Evolutionary conservation across 2,888 invertebrate species (phyloP), one percentile per base, ranked within the genome.

Genomic region (Torymus aiolomorphi): DNA sequence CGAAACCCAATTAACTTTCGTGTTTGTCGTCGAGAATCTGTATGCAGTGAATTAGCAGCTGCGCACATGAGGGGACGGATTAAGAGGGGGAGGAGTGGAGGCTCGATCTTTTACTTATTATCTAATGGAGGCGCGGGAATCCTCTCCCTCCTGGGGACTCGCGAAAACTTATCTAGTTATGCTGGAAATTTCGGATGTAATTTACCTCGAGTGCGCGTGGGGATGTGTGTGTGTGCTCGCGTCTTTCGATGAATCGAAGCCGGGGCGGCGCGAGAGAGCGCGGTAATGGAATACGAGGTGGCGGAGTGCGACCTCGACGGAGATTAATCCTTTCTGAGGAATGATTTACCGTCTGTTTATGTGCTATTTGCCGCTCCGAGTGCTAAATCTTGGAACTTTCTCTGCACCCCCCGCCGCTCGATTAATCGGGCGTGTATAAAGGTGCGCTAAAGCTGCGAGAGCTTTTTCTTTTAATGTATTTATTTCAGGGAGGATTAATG

Each of bases 1-100:
- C 59, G 71, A 77, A 71, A 71, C 65, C 11, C 70, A 65, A 77
- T 77, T 70, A 71, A 71, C 65, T 70, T 70, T 56, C 70, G 24
- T 56, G 69, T 70, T 63, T 70, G 59, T 52, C 51, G 51, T 24
- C 31, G 42, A 42, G 42, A 42, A 42, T 42, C 42, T 14, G 14
- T 52, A 42, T 18, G 56, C 57, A n/a, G 51, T 59, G 24, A 66
- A 75, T 66, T 75, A 52, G 51, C 49, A 42, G 42, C 42, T 20
- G 20, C 10, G 18, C 18, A 13, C 10, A 20, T 20, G 8, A 5
- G 42, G 8, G 8, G 42, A 42, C 8, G 42, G 31, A 0, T 31
- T 31, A 5, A 31, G 31, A 31, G 3, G 31, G 56, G 16, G 70
- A 13, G 18, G n/a, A 59, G 20, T 49, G n/a, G 16, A 5, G 42